Percentiles rank a stretch among this genome's conserved stretches.
These are phyloP conservation scores for Aphaenogaster rudis DNA, from an alignment of 1,140 invertebrate genomes.

Conservation along the genomic window DNA sequence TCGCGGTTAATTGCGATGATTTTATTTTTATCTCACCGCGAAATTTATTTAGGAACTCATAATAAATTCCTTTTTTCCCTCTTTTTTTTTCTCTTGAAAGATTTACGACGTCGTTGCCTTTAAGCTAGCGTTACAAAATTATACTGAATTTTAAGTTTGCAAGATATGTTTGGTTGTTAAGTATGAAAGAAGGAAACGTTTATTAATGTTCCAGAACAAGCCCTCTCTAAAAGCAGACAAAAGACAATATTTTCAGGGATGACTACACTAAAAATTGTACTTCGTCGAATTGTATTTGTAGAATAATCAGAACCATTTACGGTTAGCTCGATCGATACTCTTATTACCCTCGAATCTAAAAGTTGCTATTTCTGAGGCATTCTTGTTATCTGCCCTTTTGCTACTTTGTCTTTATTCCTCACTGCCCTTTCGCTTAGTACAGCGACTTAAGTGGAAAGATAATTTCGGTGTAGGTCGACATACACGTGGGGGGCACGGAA, in stretches of 20 bases:
- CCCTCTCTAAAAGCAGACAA: background rate
- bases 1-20: background rate
- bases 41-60: background rate
- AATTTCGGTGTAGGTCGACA: constrained; percentile 31
- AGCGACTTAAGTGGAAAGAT: background rate
- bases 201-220: background rate
- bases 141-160: background rate
- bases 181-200: background rate
- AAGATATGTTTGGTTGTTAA: background rate
- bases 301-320: background rate
- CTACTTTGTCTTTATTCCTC: background rate
- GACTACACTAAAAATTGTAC: background rate
- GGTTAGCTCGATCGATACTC: too few relatives aligned
- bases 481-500: constrained; percentile 22
- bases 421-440: background rate
- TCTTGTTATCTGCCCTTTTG: background rate
- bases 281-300: background rate
- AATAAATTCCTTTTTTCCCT: background rate
- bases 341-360: background rate
- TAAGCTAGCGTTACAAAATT: background rate
- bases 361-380: background rate
- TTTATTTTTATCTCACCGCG: background rate
- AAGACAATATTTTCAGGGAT: background rate
- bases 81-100: background rate
- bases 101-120: background rate